Base-by-base conservation (phyloP, 1,140 invertebrate genomes). In the Drosophila persimilis region DNA sequence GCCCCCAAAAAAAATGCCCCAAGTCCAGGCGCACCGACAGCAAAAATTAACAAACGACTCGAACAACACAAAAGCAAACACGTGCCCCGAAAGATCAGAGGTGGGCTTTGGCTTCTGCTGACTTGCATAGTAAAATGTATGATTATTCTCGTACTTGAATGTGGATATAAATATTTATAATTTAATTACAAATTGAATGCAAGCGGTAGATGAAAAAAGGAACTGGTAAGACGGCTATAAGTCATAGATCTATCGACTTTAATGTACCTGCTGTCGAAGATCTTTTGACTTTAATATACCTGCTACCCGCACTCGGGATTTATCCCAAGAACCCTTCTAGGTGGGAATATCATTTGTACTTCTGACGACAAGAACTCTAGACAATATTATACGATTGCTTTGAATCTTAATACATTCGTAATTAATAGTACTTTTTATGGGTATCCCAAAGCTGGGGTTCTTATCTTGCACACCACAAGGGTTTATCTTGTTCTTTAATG, bases 101-200 rank as follows among this genome's bases (percentile, higher is more conserved):
- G 9, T 39, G 9, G 35, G 7, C 11, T 39, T 11, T 39, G 11
- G 35, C 35, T 47, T 66, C 71, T 44, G 61, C 71, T 44, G 63
- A 45, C 54, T 64, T 46, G 52, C 58, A 55, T 46, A 59, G 55
- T 43, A 60, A 22, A 51, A 54, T 66, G 29, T n/a, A 59, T 43
- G 29, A 31, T 29, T 29, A 29, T 29, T 29, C 26, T 29, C 26
- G 26, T 29, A 29, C 31, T 9, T 35, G 31, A 35, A 3, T 39
- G 35, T 39, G 3, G 35, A 39, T 54, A 81, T 72, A 85, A 80
- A 79, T 85, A 85, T 81, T 77, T 74, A 75, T 77, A 65, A 78
- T 75, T 86, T 71, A 81, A 78, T 67, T 86, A 86, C 83, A 81
- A 81, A 86, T 75, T 88, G 70, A 64, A 39, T 39, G 35, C 35